phyloP scores from a whole-genome alignment of 2,113 vertebrate genomes.

The Archilochus colubris region DNA sequence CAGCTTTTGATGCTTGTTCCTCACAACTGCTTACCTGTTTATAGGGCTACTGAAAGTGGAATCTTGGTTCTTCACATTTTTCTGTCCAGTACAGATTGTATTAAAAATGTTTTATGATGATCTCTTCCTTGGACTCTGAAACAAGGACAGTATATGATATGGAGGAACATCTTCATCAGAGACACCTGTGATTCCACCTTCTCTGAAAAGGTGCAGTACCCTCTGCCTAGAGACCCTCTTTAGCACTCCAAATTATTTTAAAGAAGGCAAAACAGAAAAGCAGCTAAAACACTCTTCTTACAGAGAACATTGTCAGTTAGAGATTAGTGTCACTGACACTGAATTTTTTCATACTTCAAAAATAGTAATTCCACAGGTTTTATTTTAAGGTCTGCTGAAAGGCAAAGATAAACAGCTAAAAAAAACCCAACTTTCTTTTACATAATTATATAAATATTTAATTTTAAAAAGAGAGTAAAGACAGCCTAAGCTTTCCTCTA shows the following conservation, averaged over 20 bases:
- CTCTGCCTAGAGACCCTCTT: neutral
- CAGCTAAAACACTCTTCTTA: neutral
- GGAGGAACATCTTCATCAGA: neutral
- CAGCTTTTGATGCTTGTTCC: neutral
- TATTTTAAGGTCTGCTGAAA: neutral
- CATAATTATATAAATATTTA: neutral
- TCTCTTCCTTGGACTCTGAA: neutral
- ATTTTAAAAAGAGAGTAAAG: neutral
- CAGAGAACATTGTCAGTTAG: neutral
- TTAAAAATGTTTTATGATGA: neutral
- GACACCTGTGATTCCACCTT: neutral
- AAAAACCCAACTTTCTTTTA: neutral
- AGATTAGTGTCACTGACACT: neutral
- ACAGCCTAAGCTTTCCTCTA: neutral
- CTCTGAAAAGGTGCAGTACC: neutral
- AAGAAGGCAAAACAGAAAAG: neutral
- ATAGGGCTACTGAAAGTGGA: neutral
- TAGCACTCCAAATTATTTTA: neutral
- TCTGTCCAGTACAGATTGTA: neutral
- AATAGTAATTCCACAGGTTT: neutral
- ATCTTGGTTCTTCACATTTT: neutral
- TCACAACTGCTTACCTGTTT: neutral
- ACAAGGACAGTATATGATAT: neutral
- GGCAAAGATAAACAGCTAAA: neutral
- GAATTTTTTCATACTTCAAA: neutral